Percentiles rank a stretch among this genome's conserved stretches.
phyloP scores from a whole-genome alignment of 2,797 vertebrate genomes.

The Furcifer pardalis region DNA sequence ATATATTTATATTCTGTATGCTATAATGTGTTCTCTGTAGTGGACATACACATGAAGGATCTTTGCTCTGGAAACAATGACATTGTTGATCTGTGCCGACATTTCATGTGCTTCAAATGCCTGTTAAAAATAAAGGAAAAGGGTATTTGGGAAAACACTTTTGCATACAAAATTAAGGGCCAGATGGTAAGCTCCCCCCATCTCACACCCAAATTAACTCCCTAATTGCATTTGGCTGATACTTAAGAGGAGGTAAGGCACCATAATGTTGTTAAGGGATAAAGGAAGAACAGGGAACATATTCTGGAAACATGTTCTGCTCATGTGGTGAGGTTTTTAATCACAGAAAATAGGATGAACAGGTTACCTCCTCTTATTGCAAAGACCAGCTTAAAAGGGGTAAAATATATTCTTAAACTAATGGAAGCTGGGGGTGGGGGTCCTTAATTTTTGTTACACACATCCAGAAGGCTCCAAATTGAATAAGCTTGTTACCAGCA shows the following conservation, averaged over 20 bases:
- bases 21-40: neutral
- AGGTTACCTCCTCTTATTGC: neutral
- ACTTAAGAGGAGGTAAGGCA: slow-evolving; percentile 16
- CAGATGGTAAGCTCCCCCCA: slow-evolving; percentile 51
- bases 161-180: neutral
- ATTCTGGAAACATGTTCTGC: neutral
- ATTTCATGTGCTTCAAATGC: neutral
- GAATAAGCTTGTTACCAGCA: slow-evolving; percentile 8
- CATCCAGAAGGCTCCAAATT: neutral
- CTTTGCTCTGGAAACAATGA: neutral
- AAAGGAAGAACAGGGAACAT: neutral
- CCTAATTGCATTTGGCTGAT: slow-evolving; percentile 22
- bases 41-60: neutral
- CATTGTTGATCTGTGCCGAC: neutral
- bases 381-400: neutral
- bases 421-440: neutral
- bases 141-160: neutral
- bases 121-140: neutral
- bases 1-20: neutral
- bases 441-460: slow-evolving; percentile 4
- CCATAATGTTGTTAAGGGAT: neutral
- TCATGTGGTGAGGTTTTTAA: neutral
- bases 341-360: neutral
- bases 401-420: neutral
- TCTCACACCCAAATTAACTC: neutral